A percentile compares a stretch with the other conserved stretches of the same genome.
phyloP scores from a whole-genome alignment of 2,888 invertebrate species.

The Caenorhabditis sp. region DNA sequence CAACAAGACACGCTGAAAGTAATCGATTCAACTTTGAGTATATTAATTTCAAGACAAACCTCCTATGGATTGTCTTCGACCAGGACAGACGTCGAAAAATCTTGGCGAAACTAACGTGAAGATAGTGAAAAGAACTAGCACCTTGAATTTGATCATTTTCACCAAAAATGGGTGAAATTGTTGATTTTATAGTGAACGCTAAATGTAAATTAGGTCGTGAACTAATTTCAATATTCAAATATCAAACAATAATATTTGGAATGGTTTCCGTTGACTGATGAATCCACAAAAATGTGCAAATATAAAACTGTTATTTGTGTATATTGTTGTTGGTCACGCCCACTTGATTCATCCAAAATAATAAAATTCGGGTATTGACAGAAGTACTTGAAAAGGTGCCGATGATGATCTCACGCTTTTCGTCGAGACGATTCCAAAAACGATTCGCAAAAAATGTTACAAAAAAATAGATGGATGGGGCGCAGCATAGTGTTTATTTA shows the following conservation, averaged over 20 bases:
- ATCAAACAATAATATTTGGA: neutral
- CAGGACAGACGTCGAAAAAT: slow-evolving; percentile 57
- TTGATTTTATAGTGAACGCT: neutral
- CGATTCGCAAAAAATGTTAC: neutral
- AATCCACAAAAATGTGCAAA: slow-evolving; percentile 1
- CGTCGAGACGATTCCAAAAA: neutral
- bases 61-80: slow-evolving; percentile 52
- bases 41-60: slow-evolving; percentile 34
- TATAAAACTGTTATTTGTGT: neutral
- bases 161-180: neutral
- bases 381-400: neutral
- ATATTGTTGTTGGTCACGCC: neutral
- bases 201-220: neutral
- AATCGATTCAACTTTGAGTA: too few relatives aligned
- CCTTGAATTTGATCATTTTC: neutral
- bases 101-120: slow-evolving; percentile 10
- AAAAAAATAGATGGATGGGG: neutral
- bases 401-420: neutral
- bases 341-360: slow-evolving; percentile 1
- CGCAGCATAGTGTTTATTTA: neutral
- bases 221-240: neutral
- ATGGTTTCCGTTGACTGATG: neutral
- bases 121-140: neutral
- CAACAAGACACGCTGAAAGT: slow-evolving; percentile 55
- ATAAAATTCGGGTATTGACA: neutral